These are phyloP conservation scores for Tyrannus savana DNA, from an alignment of 2,113 vertebrate species.

Conservation along the genomic window DNA sequence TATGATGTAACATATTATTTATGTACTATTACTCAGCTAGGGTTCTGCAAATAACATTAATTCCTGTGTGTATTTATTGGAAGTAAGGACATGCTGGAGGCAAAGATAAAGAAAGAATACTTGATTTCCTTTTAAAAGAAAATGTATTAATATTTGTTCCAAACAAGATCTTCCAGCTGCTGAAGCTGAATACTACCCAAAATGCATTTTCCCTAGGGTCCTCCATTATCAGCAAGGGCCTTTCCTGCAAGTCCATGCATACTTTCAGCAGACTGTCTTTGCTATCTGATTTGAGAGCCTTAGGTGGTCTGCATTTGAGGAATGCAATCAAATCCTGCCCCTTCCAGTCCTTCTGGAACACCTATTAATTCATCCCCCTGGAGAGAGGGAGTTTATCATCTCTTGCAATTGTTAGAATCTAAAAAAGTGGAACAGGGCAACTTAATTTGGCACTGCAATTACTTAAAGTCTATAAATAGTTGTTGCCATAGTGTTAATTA, in stretches of 20 bases:
- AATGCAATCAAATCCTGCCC: slow-evolving; percentile 42
- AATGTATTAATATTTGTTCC: background rate
- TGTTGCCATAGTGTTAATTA: slow-evolving; percentile 27
- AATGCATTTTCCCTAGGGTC: background rate
- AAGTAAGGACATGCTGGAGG: background rate
- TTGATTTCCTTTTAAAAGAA: background rate
- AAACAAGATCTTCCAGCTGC: background rate
- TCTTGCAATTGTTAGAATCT: background rate
- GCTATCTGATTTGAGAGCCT: background rate
- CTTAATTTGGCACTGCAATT: slow-evolving; percentile 49
- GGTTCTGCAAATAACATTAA: background rate
- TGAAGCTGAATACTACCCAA: background rate
- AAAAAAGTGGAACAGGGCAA: slow-evolving; percentile 29
- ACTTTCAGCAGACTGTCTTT: background rate
- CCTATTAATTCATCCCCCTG: slow-evolving; percentile 51
- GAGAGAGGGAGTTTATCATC: slow-evolving; percentile 27
- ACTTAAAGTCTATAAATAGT: slow-evolving; percentile 55
- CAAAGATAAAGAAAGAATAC: background rate
- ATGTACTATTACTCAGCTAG: background rate
- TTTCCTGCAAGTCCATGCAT: background rate
- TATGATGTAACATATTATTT: background rate
- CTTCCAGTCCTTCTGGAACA: slow-evolving; percentile 19
- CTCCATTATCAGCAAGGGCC: background rate
- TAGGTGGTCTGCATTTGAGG: background rate
- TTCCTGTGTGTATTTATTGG: background rate